Evolutionary conservation across 2,797 vertebrate genomes (phyloP), one percentile per base, ranked within the genome.

Genomic region (Gadopsis bispinosus): DNA sequence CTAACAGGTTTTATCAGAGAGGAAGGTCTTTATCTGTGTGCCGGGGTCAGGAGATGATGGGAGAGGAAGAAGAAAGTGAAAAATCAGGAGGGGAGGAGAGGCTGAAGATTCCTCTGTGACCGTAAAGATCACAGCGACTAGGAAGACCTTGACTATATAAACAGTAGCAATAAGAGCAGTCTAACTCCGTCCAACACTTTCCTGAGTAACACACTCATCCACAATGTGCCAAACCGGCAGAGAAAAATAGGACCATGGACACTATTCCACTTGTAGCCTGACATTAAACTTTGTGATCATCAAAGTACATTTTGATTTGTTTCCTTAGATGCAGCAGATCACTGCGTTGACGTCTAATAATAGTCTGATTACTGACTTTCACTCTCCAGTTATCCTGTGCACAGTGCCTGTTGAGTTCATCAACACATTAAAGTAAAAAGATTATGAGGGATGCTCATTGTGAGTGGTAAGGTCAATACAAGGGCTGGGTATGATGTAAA

Each of bases 11-110:
- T 89, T 83, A 91, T 90, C 84, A 89, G 83, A 73, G 82, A 83
- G 90, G 91, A 91, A 85, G 87, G 19, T 80, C 60, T 89, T 93
- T 91, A 91, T 93, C 89, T 87, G 74, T 39, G 48, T 47, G 35
- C 65, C 69, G 73, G 71, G 71, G 45, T 65, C 68, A 79, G 76
- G 78, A 86, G 69, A 87, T 67, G 87, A 87, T 50, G 79, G 43
- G 22, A 84, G 58, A 66, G 81, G 86, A 87, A 83, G 76, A 76
- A 75, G 75, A 88, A 81, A 78, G 86, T 79, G 61, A 77, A 83
- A 84, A 75, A 71, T 39, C 20, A 83, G 59, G 80, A 83, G 69
- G 73, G 73, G 83, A 88, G 70, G 60, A 87, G 79, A 77, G 64
- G 65, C 59, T 16, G 53, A 54, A 73, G 81, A 83, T 91, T 90